phyloP scores from a whole-genome alignment of 2,888 invertebrate genomes.

The Embidobia sp. region DNA sequence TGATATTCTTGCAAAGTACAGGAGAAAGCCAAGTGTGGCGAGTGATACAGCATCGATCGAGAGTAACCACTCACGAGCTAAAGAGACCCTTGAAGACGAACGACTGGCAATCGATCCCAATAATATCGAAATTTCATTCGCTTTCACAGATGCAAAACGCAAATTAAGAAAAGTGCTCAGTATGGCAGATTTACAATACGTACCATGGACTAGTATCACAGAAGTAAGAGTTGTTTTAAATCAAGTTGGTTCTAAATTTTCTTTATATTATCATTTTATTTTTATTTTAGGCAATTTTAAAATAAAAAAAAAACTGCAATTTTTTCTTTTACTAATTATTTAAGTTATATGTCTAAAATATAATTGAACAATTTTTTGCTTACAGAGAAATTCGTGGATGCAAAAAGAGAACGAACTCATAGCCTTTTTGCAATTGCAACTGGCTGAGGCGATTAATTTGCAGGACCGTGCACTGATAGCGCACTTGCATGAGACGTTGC shows the following conservation, averaged over 20 bases:
- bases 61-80: constrained; percentile 79
- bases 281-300: too few relatives aligned
- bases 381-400: constrained; percentile 79
- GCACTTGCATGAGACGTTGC: constrained; percentile 91
- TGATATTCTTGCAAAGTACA: constrained; percentile 97
- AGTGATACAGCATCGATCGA: constrained; percentile 82
- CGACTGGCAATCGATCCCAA: constrained; percentile 82
- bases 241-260: too few relatives aligned
- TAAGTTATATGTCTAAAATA: too few relatives aligned
- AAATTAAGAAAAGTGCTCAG: constrained; percentile 95
- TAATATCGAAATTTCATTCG: constrained; percentile 83
- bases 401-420: constrained; percentile 83
- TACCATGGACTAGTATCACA: constrained; percentile 79
- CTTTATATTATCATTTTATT: too few relatives aligned
- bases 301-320: too few relatives aligned
- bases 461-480: constrained; percentile 90
- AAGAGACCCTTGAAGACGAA: constrained; percentile 81
- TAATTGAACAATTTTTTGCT: neutral
- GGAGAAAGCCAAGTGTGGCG: constrained; percentile 86
- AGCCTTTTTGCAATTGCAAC: constrained; percentile 87
- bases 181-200: constrained; percentile 90
- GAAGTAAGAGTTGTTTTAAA: too few relatives aligned
- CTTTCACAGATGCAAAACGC: constrained; percentile 89
- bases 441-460: constrained; percentile 91
- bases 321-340: too few relatives aligned